A percentile compares a stretch with the other conserved stretches of the same genome.
These are phyloP conservation scores for Temnothorax curvispinosus DNA, from an alignment of 1,140 invertebrate genomes.

Conservation along the genomic window DNA sequence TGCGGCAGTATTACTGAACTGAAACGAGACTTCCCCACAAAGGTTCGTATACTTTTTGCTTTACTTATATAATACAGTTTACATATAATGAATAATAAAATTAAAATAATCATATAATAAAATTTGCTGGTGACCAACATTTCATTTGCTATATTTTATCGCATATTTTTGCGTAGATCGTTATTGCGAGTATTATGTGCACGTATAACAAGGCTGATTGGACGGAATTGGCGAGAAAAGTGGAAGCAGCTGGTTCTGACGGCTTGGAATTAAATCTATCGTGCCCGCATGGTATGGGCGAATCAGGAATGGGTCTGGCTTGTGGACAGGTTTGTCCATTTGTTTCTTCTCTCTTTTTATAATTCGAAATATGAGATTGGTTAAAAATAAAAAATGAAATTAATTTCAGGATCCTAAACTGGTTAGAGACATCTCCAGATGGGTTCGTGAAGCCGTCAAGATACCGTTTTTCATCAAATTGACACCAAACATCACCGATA, in stretches of 20 bases:
- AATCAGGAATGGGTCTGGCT: constrained; percentile 98
- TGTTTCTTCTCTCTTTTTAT: background rate
- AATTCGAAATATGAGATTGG: background rate
- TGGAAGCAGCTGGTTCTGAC: constrained; percentile 95
- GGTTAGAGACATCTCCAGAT: constrained; percentile 95
- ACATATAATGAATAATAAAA: background rate
- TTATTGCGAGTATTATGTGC: constrained; percentile 99
- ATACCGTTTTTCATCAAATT: constrained; percentile 99
- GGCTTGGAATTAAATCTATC: constrained; percentile 98
- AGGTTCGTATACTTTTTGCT: constrained; percentile 84
- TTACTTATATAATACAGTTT: background rate
- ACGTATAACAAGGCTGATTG: constrained; percentile 95
- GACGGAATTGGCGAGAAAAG: constrained; percentile 92
- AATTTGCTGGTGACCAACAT: background rate
- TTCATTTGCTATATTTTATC: background rate
- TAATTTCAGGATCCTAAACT: constrained; percentile 91
- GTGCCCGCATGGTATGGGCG: constrained; percentile 99
- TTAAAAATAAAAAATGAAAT: constrained; percentile 12
- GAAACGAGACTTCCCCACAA: constrained; percentile 96
- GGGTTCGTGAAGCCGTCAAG: constrained; percentile 94
- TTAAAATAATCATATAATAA: background rate
- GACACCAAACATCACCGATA: constrained; percentile 99
- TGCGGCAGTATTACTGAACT: constrained; percentile 94
- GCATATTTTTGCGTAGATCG: constrained; percentile 87
- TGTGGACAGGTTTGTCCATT: constrained; percentile 94